Evolutionary conservation across 2,888 invertebrate genomes (phyloP), one percentile per base, ranked within the genome.

Genomic region (Nomada lathburiana): DNA sequence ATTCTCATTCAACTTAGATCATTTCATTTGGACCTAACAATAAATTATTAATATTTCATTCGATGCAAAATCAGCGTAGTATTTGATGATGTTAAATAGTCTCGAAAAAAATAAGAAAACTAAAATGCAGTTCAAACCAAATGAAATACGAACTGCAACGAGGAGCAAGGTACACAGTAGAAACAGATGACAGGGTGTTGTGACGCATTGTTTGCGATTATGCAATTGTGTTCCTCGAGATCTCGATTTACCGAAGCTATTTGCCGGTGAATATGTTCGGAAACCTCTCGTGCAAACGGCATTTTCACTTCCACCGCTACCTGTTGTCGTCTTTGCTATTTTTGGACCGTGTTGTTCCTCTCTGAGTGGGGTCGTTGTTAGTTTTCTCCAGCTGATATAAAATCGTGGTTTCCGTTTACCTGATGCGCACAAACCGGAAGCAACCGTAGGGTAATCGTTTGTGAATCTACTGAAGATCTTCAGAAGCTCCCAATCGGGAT

Each of bases 331-430:
- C 13, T 57, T 44, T 10, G 57, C 68, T 84, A 84, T 86, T 86
- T 84, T 82, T 42, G 64, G 57, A 59, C 20, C 26, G 50, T 36
- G 18, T 60, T 73, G 63, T 64, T 16, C 52, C 60, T 23, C 59
- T 67, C 53, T 52, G 62, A 76, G 64, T 62, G 76, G 74, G 73
- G 77, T 79, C 63, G 26, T 18, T 36, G 26, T 11, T 68, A 11
- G 26, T 71, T 59, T 42, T 53, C 50, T 50, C 18, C 64, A 26
- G n/a, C 16, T 50, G 23, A 77, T 86, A 86, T 86, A 86, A 86
- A 55, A 59, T 53, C 77, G 47, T 36, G 9, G 36, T 63, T 26
- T 44, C n/a, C 53, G 36, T 5, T 23, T 2, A 2, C 47, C 50
- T 53, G 5, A 2, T 23, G 20, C 53, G 44, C 52, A 57, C 29